phyloP scores from a whole-genome alignment of 2,113 vertebrate genomes.

The Xenopus borealis region DNA sequence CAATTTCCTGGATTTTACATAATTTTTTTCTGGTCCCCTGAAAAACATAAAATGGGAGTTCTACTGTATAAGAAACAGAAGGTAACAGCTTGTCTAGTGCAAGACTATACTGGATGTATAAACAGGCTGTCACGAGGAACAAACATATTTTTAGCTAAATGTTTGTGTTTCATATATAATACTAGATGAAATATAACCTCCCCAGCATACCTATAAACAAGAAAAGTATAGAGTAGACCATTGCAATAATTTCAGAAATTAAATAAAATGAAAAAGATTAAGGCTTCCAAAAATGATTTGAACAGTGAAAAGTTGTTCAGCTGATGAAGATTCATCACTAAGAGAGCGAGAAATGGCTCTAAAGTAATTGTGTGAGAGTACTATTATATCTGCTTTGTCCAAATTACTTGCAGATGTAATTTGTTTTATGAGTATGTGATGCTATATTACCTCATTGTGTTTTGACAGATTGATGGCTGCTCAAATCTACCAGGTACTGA shows the following conservation, averaged over 20 bases:
- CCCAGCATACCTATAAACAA: conserved; percentile 5
- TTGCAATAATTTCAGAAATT: conserved; percentile 23
- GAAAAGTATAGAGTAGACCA: not conserved
- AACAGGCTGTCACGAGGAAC: not conserved
- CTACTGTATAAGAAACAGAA: too few relatives aligned
- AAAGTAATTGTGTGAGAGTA: conserved; percentile 41
- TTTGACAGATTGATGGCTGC: conserved; percentile 35
- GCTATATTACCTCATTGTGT: conserved; percentile 41
- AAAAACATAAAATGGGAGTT: too few relatives aligned
- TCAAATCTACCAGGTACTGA: conserved; percentile 34
- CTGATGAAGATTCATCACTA: conserved; percentile 35
- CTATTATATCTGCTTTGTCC: conserved; percentile 37
- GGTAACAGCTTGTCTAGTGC: not conserved
- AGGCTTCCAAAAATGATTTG: conserved; percentile 1
- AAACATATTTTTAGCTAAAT: not conserved
- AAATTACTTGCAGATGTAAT: conserved; percentile 45
- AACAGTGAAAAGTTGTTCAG: conserved; percentile 30
- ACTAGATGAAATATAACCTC: not conserved
- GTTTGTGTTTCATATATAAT: not conserved
- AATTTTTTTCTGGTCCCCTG: too few relatives aligned
- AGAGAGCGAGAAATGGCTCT: conserved; percentile 17
- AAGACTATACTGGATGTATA: too few relatives aligned
- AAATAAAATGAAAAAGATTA: conserved; percentile 1
- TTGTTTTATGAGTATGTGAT: conserved; percentile 30
- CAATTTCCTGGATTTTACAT: too few relatives aligned